A percentile compares a stretch with the other conserved stretches of the same genome.
Conservation (phyloP, 2,113 vertebrate species). For the Caretta caretta region DNA sequence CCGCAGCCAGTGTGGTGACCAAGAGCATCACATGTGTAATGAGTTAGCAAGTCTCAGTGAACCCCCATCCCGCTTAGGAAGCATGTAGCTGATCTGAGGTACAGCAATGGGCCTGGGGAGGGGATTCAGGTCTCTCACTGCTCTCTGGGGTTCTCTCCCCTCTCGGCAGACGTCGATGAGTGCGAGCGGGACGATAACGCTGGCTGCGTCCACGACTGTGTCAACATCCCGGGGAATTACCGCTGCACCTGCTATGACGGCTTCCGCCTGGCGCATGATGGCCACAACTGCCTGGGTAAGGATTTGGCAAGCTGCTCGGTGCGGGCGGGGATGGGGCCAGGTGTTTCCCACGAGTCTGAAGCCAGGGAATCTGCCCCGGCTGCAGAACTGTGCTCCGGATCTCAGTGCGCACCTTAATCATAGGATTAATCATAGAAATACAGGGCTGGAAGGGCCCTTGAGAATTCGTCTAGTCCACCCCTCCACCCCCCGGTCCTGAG, state of each 20-base stretch:
- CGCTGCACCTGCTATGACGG: slow-evolving; percentile 97
- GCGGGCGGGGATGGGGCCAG: fast-evolving
- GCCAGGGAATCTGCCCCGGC: not conserved
- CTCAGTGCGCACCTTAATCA: not conserved
- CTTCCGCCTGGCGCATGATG: slow-evolving; percentile 94
- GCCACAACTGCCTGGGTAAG: slow-evolving; percentile 97
- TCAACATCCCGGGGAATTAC: slow-evolving; percentile 98
- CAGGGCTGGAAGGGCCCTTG: not conserved
- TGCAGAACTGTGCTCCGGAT: not conserved
- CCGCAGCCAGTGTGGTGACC: fast-evolving
- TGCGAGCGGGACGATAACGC: slow-evolving; percentile 94
- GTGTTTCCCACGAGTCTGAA: fast-evolving
- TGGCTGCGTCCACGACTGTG: slow-evolving; percentile 96
- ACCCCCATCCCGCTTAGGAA: not conserved
- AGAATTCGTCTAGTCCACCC: not conserved
- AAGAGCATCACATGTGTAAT: not conserved
- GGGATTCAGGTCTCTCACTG: not conserved
- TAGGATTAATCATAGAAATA: not conserved
- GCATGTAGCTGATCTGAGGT: not conserved
- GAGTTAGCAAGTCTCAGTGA: not conserved
- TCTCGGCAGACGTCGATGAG: slow-evolving; percentile 91
- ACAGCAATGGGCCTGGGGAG: fast-evolving
- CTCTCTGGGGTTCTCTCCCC: not conserved
- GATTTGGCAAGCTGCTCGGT: fast-evolving
- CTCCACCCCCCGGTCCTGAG: not conserved